phyloP scores from a whole-genome alignment of 2,888 invertebrate genomes.

The Hecatera dysodea region DNA sequence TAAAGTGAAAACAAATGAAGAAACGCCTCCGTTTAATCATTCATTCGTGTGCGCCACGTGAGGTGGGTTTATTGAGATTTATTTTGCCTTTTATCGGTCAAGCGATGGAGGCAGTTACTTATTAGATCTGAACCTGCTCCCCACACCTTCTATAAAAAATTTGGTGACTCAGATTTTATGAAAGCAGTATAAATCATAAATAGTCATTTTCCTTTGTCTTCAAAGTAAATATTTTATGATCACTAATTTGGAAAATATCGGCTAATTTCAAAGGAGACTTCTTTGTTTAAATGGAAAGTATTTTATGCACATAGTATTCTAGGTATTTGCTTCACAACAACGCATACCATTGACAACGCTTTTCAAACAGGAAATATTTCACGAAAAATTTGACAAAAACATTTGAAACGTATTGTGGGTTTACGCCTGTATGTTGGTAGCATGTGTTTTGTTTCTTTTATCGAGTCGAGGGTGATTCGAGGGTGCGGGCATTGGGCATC shows the following conservation, averaged over 20 bases:
- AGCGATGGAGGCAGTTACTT: conserved; percentile 64
- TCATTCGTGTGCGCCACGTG: conserved; percentile 81
- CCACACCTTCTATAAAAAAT: conserved; percentile 1
- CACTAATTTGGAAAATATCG: not conserved
- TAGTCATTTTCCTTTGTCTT: not conserved
- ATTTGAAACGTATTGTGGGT: conserved; percentile 42
- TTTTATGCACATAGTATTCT: not conserved
- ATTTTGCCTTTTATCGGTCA: conserved; percentile 81
- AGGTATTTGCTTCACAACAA: not conserved
- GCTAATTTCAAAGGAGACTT: not conserved
- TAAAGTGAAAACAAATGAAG: conserved; percentile 89
- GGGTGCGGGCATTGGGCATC: conserved; percentile 54
- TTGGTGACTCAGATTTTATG: conserved; percentile 8
- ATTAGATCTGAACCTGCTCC: conserved; percentile 42
- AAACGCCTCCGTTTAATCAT: conserved; percentile 87
- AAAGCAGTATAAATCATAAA: conserved; percentile 7
- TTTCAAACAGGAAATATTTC: conserved; percentile 19
- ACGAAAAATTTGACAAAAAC: conserved; percentile 43
- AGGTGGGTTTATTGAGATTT: conserved; percentile 85
- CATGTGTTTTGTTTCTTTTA: conserved; percentile 72
- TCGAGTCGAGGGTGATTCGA: conserved; percentile 64
- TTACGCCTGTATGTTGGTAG: conserved; percentile 37
- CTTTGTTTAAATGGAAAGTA: not conserved
- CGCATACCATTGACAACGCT: not conserved
- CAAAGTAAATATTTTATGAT: not conserved